Conservation (phyloP, 2,888 invertebrate genomes). For the Odontothrips loti region DNA sequence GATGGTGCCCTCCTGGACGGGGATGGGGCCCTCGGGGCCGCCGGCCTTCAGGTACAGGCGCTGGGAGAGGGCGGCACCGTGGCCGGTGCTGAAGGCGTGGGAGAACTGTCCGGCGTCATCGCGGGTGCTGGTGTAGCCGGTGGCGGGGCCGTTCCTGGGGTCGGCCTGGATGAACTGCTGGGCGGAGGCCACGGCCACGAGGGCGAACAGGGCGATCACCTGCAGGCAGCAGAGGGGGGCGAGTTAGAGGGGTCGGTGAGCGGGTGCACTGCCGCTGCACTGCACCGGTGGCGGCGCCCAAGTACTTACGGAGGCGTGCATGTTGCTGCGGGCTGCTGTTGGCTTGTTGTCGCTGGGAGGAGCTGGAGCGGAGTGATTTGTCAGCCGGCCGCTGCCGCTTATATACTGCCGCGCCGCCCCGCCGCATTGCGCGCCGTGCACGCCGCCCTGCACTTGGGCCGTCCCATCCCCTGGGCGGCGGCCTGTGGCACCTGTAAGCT, state of each 20-base stretch:
- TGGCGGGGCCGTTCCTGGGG: background rate
- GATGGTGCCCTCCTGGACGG: background rate
- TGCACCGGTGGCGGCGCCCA: background rate
- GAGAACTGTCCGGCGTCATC: background rate
- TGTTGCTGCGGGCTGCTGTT: background rate
- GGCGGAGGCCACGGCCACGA: slow-evolving; percentile 1
- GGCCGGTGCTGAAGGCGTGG: background rate
- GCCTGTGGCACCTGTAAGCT: too few relatives aligned
- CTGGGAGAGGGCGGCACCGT: background rate
- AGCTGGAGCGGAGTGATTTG: background rate
- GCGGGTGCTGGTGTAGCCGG: background rate
- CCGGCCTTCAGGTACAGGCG: background rate
- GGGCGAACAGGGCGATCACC: background rate
- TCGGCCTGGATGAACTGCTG: background rate
- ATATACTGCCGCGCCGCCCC: background rate
- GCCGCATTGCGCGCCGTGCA: background rate
- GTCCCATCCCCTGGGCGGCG: background rate
- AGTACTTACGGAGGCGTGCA: slow-evolving; percentile 4
- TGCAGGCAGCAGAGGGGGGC: background rate
- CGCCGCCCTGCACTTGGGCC: background rate
- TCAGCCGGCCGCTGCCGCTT: background rate
- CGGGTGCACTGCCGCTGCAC: background rate
- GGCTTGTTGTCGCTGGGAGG: background rate
- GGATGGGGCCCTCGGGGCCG: background rate
- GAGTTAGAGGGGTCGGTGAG: background rate